Evolutionary conservation across 2,888 invertebrate species (phyloP), one percentile per base, ranked within the genome.

Genomic region (Drosophila gaucha): DNA sequence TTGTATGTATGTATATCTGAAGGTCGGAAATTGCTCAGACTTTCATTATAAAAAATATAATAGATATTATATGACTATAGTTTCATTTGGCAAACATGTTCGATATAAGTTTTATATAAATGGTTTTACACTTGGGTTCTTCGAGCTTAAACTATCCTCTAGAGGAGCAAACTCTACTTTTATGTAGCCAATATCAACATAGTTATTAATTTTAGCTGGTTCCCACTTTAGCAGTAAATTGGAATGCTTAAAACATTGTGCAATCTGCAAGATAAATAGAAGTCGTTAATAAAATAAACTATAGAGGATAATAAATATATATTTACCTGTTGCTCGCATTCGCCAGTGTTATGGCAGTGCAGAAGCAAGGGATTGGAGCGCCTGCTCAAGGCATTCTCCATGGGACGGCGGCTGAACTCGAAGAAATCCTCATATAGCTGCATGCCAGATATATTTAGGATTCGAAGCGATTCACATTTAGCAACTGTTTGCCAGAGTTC

Each of bases 401-500:
- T 72, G 2, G 6, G 6, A 2, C 28, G 9, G 4, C 65, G 30
- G 36, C 26, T 55, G 0, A 6, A 1, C 0, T n/a, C 16, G 14
- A 74, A 72, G 35, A 55, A 64, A 1, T 44, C 5, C 0, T 1
- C 18, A 8, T 38, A 5, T 3, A 74, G 8, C 20, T 35, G 18
- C 38, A 43, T 55, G 16, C 41, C 43, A 2, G 35, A 47, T 52
- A 74, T 55, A 28, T 63, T 36, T 5, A 72, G 3, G 22, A 63
- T 14, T 14, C 39, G 43, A 0, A 72, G 22, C 1, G 44, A 35
- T 0, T 36, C 26, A 16, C 57, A 55, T 2, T 26, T 2, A n/a
- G n/a, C 30, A 4, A 72, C 47, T 2, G 28, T 20, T 41, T 30
- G 9, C 74, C 72, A 72, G 10, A 72, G 54, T 12, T 74, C 46